Evolutionary conservation across 2,797 vertebrate genomes (phyloP), one percentile per base, ranked within the genome.

Genomic region (Okamejei kenojei): DNA sequence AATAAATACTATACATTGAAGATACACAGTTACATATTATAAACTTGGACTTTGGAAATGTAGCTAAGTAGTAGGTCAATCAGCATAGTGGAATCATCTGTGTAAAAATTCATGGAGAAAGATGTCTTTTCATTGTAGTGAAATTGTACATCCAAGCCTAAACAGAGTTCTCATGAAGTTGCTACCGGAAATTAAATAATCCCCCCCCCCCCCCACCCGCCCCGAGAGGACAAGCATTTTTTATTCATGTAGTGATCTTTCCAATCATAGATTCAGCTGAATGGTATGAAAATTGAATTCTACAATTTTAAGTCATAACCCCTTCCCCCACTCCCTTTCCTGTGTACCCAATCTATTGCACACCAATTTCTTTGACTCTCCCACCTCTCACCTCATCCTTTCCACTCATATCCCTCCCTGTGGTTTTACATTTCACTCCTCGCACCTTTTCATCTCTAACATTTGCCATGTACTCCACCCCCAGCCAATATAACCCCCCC

Each of bases 1-100:
- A 88, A 88, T 88, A 88, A 88, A 88, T 88, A 86, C 54, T 86
- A 86, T 63, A 88, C 7, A 35, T 86, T 7, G 17, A 63, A n/a
- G 29, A n/a, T 13, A 84, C 19, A 84, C 82, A 32, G n/a, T 7
- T 88, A 88, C 7, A 65, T 68, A 23, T 68, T n/a, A 88, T 6
- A 88, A 32, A 35, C 84, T 21, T 29, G 15, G 54, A 13, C 35
- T 21, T 68, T 68, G 35, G 84, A 88, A n/a, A 68, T 88, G 21
- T 88, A 19, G 17, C 61, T 7, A 23, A 19, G 84, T 68, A 23
- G 61, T 21, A 35, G 68, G n/a, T 88, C 61, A 88, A 88, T 65
- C 61, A 88, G 84, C 10, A 61, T 84, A 84, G 61, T 61, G 23
- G 54, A 68, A 88, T 65, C 68, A 68, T 32, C 82, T 65, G 84